Percentiles rank a stretch among this genome's conserved stretches.
These are phyloP conservation scores for Zonotrichia albicollis DNA, from an alignment of 2,797 vertebrate species.

Conservation along the genomic window DNA sequence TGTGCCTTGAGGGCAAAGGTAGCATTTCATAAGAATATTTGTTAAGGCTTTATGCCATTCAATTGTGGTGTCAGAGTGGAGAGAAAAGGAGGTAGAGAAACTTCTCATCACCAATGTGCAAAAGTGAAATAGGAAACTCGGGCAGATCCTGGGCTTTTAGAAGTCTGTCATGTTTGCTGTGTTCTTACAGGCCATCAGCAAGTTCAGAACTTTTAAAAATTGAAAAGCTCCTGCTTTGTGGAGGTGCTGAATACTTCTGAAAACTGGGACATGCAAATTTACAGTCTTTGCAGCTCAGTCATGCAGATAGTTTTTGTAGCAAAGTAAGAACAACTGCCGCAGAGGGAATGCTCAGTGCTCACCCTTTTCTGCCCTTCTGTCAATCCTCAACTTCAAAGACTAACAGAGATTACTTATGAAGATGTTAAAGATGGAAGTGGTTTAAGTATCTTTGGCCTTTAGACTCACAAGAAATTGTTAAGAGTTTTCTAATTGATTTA, in stretches of 20 bases:
- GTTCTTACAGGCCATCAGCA: neutral
- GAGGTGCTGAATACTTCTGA: neutral
- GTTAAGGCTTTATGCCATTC: neutral
- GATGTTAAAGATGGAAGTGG: neutral
- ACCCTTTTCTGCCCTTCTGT: neutral
- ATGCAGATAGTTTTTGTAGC: neutral
- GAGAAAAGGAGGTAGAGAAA: neutral
- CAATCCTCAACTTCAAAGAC: neutral
- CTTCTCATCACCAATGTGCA: neutral
- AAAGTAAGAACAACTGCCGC: neutral
- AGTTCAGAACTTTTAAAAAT: neutral
- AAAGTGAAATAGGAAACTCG: neutral
- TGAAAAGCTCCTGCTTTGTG: neutral
- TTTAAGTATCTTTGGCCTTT: slow-evolving; percentile 1
- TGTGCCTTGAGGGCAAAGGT: neutral
- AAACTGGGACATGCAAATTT: neutral
- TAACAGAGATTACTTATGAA: neutral
- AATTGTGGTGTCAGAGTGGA: neutral
- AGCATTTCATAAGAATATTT: neutral
- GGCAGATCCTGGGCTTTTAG: neutral
- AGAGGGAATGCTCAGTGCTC: neutral
- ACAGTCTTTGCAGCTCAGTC: neutral
- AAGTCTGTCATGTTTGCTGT: neutral
- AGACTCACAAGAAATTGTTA: neutral
- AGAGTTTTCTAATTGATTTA: neutral